These are phyloP conservation scores for Ennomos fuscantarius DNA, from an alignment of 2,888 invertebrate genomes.

Conservation along the genomic window DNA sequence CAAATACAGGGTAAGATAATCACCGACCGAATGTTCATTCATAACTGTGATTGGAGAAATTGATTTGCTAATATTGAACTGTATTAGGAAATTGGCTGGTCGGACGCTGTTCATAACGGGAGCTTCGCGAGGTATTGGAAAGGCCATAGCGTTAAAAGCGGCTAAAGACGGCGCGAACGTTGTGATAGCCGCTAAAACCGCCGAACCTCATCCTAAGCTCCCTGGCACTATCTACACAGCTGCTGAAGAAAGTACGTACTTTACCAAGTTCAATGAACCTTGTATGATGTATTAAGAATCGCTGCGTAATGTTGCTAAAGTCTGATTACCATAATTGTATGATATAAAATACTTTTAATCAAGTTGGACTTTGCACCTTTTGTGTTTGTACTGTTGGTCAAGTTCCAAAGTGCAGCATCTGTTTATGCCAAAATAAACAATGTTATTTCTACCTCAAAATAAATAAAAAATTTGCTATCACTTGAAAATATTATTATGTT, in stretches of 20 bases:
- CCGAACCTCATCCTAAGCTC: slow-evolving; percentile 94
- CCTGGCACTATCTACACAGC: slow-evolving; percentile 97
- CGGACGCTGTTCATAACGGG: slow-evolving; percentile 98
- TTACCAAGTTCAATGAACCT: slow-evolving; percentile 26
- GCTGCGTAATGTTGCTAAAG: background rate
- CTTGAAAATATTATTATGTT: slow-evolving; percentile 33
- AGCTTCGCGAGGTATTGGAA: slow-evolving; percentile 98
- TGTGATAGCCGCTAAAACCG: slow-evolving; percentile 96
- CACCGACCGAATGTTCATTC: background rate
- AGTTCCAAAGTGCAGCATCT: slow-evolving; percentile 31
- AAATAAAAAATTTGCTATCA: too few species aligned
- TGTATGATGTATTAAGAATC: slow-evolving; percentile 20
- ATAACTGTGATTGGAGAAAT: slow-evolving; percentile 6
- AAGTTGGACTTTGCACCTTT: slow-evolving; percentile 66
- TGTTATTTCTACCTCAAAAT: background rate
- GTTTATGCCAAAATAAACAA: slow-evolving; percentile 14
- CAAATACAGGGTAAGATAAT: slow-evolving; percentile 76
- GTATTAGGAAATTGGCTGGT: slow-evolving; percentile 88
- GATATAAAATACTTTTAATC: slow-evolving; percentile 17
- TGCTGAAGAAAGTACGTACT: slow-evolving; percentile 92
- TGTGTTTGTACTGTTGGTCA: slow-evolving; percentile 36
- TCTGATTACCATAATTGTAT: background rate
- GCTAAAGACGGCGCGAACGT: slow-evolving; percentile 97
- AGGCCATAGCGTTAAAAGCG: slow-evolving; percentile 96
- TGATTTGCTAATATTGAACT: slow-evolving; percentile 36